Evolutionary conservation across 2,888 invertebrate species (phyloP).

Genomic region (Cremastobaeus sp.): DNA sequence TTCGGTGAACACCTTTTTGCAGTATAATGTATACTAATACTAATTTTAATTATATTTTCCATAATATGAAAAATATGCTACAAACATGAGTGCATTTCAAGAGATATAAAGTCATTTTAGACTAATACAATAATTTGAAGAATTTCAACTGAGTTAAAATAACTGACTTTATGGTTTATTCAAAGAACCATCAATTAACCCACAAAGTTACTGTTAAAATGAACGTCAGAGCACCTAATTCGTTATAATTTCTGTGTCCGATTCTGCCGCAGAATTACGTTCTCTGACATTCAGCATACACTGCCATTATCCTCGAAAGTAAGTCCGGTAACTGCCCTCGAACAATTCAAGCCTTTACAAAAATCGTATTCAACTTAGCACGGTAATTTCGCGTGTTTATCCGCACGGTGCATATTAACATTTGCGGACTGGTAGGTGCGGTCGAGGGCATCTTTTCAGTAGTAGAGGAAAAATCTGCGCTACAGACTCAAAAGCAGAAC

Average conservation of each 20-base stretch:
- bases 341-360: conserved; percentile 29
- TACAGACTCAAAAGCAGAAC: conserved; percentile 53
- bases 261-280: conserved; percentile 32
- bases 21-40: too few relatives aligned
- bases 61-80: too few relatives aligned
- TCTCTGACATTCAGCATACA: conserved; percentile 24
- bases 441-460: conserved; percentile 50
- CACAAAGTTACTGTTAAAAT: conserved; percentile 16
- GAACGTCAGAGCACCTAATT: conserved; percentile 12
- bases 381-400: conserved; percentile 48
- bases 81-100: too few relatives aligned
- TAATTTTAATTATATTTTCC: too few relatives aligned
- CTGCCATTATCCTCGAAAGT: conserved; percentile 36
- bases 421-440: conserved; percentile 44
- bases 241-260: conserved; percentile 28
- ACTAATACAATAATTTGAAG: too few relatives aligned
- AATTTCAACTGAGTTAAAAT: not conserved
- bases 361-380: conserved; percentile 45
- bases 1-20: too few relatives aligned
- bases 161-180: conserved; percentile 14
- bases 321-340: conserved; percentile 19
- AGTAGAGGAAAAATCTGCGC: conserved; percentile 46
- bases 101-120: too few relatives aligned
- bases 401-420: conserved; percentile 43
- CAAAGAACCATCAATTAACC: conserved; percentile 6